phyloP scores from a whole-genome alignment of 1,140 invertebrate species.

The Eciton burchellii region DNA sequence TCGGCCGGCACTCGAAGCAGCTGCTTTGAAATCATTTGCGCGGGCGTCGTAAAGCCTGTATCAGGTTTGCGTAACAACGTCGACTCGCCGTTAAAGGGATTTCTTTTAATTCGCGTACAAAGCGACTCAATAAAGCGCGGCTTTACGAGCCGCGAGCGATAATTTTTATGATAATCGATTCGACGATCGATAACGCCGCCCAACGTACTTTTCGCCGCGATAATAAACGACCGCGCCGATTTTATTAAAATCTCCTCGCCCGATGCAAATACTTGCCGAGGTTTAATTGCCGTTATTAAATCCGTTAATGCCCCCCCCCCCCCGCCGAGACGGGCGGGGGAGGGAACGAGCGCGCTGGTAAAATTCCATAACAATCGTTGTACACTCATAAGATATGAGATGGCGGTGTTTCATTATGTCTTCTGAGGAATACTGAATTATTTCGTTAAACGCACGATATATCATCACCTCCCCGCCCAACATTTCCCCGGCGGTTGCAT shows the following conservation, averaged over 20 bases:
- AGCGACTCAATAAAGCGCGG: slow-evolving; percentile 34
- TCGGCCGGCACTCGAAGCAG: slow-evolving; percentile 19
- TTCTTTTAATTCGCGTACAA: slow-evolving; percentile 57
- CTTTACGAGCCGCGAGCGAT: slow-evolving; percentile 50
- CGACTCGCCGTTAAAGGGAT: slow-evolving; percentile 63
- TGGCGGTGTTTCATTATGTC: neutral
- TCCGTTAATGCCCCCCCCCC: neutral
- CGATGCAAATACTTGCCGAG: too few relatives aligned
- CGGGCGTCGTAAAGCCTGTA: slow-evolving; percentile 65
- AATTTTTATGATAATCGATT: slow-evolving; percentile 66
- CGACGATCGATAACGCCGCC: slow-evolving; percentile 43
- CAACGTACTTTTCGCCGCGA: neutral
- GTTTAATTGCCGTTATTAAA: neutral
- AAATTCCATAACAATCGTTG: neutral
- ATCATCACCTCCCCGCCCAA: slow-evolving; percentile 4
- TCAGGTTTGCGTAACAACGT: slow-evolving; percentile 63
- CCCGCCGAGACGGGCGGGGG: too few relatives aligned
- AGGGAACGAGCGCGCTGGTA: neutral
- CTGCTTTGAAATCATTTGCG: slow-evolving; percentile 62
- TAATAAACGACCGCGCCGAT: neutral
- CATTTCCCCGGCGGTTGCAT: slow-evolving; percentile 34
- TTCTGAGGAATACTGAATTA: slow-evolving; percentile 21
- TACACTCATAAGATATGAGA: neutral
- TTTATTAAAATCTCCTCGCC: slow-evolving; percentile 4
- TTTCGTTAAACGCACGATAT: slow-evolving; percentile 32